phyloP scores from a whole-genome alignment of 2,888 invertebrate species.

The Xylota segnis region DNA sequence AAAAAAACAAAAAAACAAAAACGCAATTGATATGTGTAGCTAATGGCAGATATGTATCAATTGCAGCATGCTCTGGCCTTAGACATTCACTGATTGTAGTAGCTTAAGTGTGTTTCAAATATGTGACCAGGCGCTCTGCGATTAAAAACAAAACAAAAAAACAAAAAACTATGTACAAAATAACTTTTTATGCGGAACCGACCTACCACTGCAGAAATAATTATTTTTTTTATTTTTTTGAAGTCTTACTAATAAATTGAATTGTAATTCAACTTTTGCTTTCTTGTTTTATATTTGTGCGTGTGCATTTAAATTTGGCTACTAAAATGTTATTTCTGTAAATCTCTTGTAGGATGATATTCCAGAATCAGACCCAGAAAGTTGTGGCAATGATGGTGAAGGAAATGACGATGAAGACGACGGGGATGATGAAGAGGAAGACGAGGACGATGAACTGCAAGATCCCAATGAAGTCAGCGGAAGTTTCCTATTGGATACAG shows the following conservation, averaged over 20 bases:
- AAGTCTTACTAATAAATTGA: constrained; percentile 54
- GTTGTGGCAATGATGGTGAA: constrained; percentile 83
- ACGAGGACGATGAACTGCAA: constrained; percentile 83
- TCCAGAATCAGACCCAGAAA: constrained; percentile 84
- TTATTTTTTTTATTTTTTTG: constrained; percentile 24
- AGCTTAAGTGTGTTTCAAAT: constrained; percentile 56
- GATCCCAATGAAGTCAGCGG: constrained; percentile 82
- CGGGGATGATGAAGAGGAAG: constrained; percentile 84
- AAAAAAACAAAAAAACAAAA: no score
- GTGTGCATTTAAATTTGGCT: constrained; percentile 6
- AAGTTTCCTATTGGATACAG: constrained; percentile 85
- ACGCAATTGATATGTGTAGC: constrained; percentile 72
- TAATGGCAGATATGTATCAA: constrained; percentile 64
- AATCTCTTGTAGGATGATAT: constrained; percentile 82
- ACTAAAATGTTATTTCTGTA: constrained; percentile 21
- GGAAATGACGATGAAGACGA: constrained; percentile 84
- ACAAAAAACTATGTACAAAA: constrained; percentile 34
- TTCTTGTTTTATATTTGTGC: constrained; percentile 52
- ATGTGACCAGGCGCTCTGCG: constrained; percentile 54
- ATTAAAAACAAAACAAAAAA: constrained; percentile 44
- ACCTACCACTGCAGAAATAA: constrained; percentile 70
- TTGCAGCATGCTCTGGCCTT: constrained; percentile 76
- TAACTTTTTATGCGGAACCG: constrained; percentile 44
- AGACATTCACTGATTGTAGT: constrained; percentile 67
- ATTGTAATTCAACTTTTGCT: constrained; percentile 45